Base-by-base conservation (phyloP, 64 coral and sea anemone species). In the Dendrophyllia cribrosa region DNA sequence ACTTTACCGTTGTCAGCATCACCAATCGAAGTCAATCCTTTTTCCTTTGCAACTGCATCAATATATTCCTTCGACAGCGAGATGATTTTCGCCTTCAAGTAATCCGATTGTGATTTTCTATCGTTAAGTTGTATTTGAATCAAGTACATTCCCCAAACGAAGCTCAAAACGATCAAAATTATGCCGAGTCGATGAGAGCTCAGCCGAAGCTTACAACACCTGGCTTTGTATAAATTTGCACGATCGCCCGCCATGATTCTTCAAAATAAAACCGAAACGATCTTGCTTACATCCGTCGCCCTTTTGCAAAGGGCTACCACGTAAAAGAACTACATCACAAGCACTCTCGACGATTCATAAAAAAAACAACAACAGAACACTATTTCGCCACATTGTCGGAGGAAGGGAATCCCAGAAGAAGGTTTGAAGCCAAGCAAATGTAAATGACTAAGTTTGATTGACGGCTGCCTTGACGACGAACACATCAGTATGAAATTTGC, bases 101-200 rank as follows among this genome's bases (percentile, higher is more conserved):
- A 95, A 5, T 90, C 69, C 20, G 90, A 90, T 16, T 95, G 93
- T 11, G 88, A 92, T 74, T 59, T 49, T 56, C 69, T 79, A 45
- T 93, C 90, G 72, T 98, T 94, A 8, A 98, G 69, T 47, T 98
- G 96, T 6, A 90, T 52, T 61, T 95, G 95, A 24, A 98, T 98
- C 11, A 98, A 47, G 74, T 98, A 98, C 61, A 98, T 69, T 20
- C 90, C 93, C 96, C 96, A 98, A 11, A 95, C 43, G 59, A 98
- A 91, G 63, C 86, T 89, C 23, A 87, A 48, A 12, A 95, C 47
- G 51, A 95, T 95, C 49, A 97, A 49, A 20, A 87, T 34, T 14
- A 91, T 56, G 24, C 95, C 95, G 16, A 97, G 66, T 59, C 95
- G 87, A 76, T 94, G 92, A 12, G 92, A 87, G 12, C 82, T 82